These are phyloP conservation scores for Alviniconcha strummeri DNA, from an alignment of 2,888 invertebrate genomes.

Conservation along the genomic window DNA sequence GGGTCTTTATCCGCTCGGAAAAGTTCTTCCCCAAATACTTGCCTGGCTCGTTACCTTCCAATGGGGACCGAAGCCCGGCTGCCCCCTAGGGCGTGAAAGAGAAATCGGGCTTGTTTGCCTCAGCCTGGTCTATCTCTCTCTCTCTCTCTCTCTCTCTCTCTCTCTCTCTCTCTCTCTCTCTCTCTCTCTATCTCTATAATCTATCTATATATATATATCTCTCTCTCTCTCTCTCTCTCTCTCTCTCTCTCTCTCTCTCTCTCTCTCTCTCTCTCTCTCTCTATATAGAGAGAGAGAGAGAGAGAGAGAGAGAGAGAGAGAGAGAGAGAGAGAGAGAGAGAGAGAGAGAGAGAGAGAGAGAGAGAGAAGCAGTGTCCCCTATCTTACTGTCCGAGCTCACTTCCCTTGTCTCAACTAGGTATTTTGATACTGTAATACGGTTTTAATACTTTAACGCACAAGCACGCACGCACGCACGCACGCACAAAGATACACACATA, in stretches of 20 bases:
- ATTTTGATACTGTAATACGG: too few relatives aligned
- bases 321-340: constrained; percentile 2
- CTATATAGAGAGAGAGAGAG: constrained; percentile 12
- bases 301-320: constrained; percentile 15
- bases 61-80: constrained; percentile 8
- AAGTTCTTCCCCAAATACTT: not conserved
- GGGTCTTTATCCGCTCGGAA: constrained; percentile 4
- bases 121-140: too few relatives aligned
- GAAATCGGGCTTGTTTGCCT: not conserved
- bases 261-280: too few relatives aligned
- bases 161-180: too few relatives aligned
- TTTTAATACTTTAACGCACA: not conserved
- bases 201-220: not conserved
- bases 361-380: not conserved
- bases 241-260: too few relatives aligned
- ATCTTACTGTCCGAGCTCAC: not conserved
- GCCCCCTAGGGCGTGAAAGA: constrained; percentile 9
- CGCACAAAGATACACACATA: constrained; percentile 1
- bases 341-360: not conserved
- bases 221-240: too few relatives aligned
- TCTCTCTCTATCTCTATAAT: too few relatives aligned
- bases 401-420: too few relatives aligned
- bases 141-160: too few relatives aligned
- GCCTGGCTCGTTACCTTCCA: not conserved
- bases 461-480: not conserved